A percentile compares a stretch with the other conserved stretches of the same genome.
Conservation (phyloP, 2,113 vertebrate species). For the Montifringilla adamsi region DNA sequence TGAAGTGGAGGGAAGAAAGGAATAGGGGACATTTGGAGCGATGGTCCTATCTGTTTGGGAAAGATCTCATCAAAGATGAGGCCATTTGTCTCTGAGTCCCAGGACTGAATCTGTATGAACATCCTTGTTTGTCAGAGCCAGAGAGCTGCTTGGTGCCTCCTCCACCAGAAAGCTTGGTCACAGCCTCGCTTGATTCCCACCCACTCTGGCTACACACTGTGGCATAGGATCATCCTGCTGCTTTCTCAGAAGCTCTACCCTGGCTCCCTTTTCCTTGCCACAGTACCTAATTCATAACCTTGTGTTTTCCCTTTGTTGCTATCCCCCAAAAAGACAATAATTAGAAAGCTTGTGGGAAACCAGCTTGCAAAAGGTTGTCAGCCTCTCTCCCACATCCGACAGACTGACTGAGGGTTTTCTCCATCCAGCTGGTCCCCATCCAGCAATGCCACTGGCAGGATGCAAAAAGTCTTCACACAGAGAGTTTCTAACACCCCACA, state of each 20-base stretch:
- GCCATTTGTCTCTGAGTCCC: background rate
- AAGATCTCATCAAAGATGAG: background rate
- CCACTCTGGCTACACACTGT: fast-evolving
- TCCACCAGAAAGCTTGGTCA: background rate
- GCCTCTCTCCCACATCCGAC: background rate
- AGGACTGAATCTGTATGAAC: background rate
- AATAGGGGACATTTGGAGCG: background rate
- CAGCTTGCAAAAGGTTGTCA: background rate
- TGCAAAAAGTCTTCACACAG: background rate
- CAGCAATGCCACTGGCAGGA: background rate
- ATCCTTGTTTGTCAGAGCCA: background rate
- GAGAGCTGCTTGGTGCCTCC: background rate
- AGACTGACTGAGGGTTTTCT: background rate
- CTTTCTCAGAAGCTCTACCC: background rate
- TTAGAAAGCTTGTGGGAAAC: slow-evolving; percentile 3
- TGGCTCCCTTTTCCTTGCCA: background rate
- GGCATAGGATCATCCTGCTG: fast-evolving
- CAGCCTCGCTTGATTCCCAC: background rate
- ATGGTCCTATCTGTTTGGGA: background rate
- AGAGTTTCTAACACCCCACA: background rate
- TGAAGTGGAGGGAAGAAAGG: background rate
- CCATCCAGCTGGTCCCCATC: background rate
- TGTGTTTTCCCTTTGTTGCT: background rate
- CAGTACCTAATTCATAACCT: background rate
- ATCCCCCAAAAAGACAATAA: background rate